Base-by-base conservation (phyloP, 2,797 vertebrate genomes). In the Notolepis coatsorum region DNA sequence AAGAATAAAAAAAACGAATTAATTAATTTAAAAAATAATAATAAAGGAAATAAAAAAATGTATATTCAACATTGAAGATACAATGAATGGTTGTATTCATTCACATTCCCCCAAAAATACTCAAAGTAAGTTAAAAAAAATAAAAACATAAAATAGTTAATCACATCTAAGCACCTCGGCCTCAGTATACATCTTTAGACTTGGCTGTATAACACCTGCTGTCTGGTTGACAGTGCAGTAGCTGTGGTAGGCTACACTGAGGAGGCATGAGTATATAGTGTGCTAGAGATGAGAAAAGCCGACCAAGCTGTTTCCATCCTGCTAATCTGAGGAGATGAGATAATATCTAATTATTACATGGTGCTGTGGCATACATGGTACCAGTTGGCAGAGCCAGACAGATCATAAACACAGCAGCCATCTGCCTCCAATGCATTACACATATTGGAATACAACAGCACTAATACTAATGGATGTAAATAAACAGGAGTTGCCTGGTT, bases 241-340 rank as follows among this genome's bases (percentile, higher is more conserved):
- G 18, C 1, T 54, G 20, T 37, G 23, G 3, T 7, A 23, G 47
- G 12, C 31, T 35, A 24, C 47, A 38, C 12, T 50, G 5, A 17
- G 20, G 41, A 28, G 31, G 21, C 38, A 24, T 58, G 43, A 35
- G 33, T 25, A 31, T 39, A 18, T 18, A 27, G 17, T 46, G 7
- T 7, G 21, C 17, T 51, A 5, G 18, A 4, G 7, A 45, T 30
- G 12, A 4, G 10, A 10, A 3, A 63, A 43, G 18, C 13, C 31
- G 39, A 35, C n/a, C 60, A 37, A 4, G 21, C 48, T 50, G 23
- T 50, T 50, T 61, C 31, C 23, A 38, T 49, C 23, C 20, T 23
- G 18, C 38, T 61, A 52, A 61, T 52, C 59, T 51, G 48, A 51
- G 28, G 24, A 61, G 46, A 31, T 49, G 45, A 20, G 43, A 47